phyloP scores from a whole-genome alignment of 1,140 invertebrate species.

The Bombus consobrinus region DNA sequence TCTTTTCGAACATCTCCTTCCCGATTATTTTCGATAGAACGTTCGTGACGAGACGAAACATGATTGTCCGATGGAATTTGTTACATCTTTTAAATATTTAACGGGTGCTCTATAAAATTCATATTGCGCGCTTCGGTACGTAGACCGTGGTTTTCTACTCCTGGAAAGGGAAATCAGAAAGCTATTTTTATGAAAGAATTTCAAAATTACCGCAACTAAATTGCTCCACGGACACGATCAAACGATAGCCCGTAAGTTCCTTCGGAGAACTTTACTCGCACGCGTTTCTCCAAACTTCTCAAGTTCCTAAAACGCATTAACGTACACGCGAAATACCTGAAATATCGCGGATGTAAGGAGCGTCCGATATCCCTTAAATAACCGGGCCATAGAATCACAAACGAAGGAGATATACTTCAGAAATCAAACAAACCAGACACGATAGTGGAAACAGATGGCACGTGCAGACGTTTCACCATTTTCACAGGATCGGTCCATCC shows the following conservation, averaged over 20 bases:
- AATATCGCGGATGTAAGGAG: too few relatives aligned
- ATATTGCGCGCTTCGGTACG: not conserved
- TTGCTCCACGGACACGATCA: not conserved
- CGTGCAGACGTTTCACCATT: not conserved
- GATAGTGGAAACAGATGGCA: not conserved
- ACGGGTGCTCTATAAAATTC: not conserved
- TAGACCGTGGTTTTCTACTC: not conserved
- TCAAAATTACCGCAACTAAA: not conserved
- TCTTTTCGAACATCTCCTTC: not conserved
- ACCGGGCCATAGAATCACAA: not conserved
- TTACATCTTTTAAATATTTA: not conserved
- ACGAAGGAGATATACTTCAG: not conserved
- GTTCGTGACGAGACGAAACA: not conserved
- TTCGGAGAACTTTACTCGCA: not conserved
- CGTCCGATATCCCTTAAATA: not conserved
- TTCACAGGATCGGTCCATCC: not conserved
- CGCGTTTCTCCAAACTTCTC: not conserved
- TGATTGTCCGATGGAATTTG: slow-evolving; percentile 52
- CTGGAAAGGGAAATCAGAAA: not conserved
- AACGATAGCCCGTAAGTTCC: not conserved
- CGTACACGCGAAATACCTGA: not conserved
- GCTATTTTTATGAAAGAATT: not conserved
- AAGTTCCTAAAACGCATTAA: not conserved
- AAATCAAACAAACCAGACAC: not conserved
- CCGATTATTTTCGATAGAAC: not conserved